Percentiles rank a stretch among this genome's conserved stretches.
phyloP scores from a whole-genome alignment of 2,113 vertebrate species.

The Saguinus midas region DNA sequence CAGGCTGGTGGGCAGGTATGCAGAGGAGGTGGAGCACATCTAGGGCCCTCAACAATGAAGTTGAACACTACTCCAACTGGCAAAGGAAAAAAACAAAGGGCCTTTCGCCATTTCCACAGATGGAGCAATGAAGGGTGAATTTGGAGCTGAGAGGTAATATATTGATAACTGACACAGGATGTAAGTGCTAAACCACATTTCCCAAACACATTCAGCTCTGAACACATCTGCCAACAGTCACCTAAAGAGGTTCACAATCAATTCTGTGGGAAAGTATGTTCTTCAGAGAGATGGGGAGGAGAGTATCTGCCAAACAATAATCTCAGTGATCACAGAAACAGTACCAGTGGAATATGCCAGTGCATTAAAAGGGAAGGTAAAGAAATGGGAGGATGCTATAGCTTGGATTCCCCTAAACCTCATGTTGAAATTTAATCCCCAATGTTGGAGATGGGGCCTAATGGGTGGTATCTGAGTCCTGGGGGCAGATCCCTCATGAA shows the following conservation, averaged over 20 bases:
- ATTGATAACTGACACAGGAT: neutral
- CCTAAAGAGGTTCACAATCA: neutral
- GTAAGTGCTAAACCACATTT: neutral
- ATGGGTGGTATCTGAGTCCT: neutral
- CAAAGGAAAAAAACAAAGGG: neutral
- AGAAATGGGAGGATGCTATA: neutral
- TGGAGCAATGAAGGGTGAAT: neutral
- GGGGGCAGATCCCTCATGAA: neutral
- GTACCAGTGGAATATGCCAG: neutral
- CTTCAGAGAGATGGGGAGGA: neutral
- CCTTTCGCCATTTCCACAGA: neutral
- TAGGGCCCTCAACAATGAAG: neutral
- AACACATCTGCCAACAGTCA: neutral
- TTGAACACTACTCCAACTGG: neutral
- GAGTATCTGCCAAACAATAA: neutral
- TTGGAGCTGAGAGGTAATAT: neutral
- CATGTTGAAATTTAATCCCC: neutral
- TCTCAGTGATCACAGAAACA: neutral
- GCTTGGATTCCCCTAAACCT: neutral
- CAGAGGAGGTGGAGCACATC: neutral
- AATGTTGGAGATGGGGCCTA: neutral
- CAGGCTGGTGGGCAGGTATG: neutral
- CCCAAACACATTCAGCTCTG: neutral
- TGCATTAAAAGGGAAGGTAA: neutral
- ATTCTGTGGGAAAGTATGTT: neutral